Percentiles rank a stretch among this genome's conserved stretches.
These are phyloP conservation scores for Geotrypetes seraphini DNA, from an alignment of 2,797 vertebrate genomes.

Conservation along the genomic window DNA sequence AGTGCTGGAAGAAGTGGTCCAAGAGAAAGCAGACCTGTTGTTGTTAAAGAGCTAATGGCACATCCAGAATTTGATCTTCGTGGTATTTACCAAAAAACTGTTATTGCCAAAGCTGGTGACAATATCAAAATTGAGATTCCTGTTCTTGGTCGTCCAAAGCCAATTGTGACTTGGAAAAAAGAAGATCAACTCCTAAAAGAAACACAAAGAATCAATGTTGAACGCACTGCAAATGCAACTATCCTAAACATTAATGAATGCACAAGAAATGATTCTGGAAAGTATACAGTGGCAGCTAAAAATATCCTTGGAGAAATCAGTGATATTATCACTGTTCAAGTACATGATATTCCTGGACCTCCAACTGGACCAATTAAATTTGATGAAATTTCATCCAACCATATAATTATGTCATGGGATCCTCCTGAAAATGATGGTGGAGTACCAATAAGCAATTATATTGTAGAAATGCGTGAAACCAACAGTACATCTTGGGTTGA, in stretches of 20 bases:
- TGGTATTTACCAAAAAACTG: constrained; percentile 79
- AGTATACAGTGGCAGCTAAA: constrained; percentile 80
- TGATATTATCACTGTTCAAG: constrained; percentile 78
- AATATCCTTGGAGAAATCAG: constrained; percentile 88
- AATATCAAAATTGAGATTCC: constrained; percentile 96
- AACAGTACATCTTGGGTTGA: constrained; percentile 84
- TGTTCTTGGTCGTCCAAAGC: constrained; percentile 85
- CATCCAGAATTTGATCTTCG: constrained; percentile 88
- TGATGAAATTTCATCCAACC: constrained; percentile 85
- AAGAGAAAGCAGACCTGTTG: constrained; percentile 77
- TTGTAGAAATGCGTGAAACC: constrained; percentile 88
- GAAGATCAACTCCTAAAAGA: constrained; percentile 74
- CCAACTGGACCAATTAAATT: constrained; percentile 90
- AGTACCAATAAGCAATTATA: constrained; percentile 90
- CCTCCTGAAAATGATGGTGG: constrained; percentile 91
- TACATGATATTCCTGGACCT: constrained; percentile 92
- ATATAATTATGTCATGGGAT: constrained; percentile 84
- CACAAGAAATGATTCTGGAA: constrained; percentile 74
- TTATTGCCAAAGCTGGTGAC: constrained; percentile 88
- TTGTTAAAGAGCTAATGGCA: constrained; percentile 80
- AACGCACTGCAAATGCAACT: constrained; percentile 78
- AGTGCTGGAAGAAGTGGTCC: constrained; percentile 85
- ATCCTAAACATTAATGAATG: constrained; percentile 84
- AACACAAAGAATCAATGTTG: constrained; percentile 80
- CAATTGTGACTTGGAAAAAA: constrained; percentile 88